Conservation (phyloP, 2,888 invertebrate genomes). For the Cybosia mesomella region DNA sequence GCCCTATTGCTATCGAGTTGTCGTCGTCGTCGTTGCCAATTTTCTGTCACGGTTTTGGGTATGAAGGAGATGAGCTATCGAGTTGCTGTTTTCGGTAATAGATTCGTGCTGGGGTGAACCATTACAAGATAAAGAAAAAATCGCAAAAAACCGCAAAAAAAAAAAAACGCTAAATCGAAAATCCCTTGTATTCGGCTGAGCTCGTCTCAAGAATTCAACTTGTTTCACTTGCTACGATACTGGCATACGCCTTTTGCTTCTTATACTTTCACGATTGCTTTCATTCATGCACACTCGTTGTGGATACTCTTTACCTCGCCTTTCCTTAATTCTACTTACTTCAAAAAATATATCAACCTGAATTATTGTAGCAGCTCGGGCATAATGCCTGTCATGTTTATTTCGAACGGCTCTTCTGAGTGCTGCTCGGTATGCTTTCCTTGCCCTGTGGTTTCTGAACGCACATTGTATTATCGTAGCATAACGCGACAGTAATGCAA, state of each 20-base stretch:
- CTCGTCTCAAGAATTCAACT: no score
- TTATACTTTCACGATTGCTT: not conserved
- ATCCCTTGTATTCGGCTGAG: no score
- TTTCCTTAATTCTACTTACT: not conserved
- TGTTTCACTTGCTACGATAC: not conserved
- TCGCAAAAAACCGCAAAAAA: no score
- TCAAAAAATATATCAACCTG: slow-evolving; percentile 67
- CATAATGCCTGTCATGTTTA: slow-evolving; percentile 73
- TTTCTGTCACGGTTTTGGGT: no score
- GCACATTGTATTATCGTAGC: slow-evolving; percentile 78
- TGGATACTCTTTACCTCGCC: not conserved
- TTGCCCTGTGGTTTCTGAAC: slow-evolving; percentile 69
- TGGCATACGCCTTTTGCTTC: not conserved
- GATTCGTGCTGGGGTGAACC: no score
- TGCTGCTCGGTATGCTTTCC: slow-evolving; percentile 67
- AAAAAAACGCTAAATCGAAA: no score
- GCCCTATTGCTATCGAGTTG: no score
- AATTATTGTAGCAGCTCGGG: slow-evolving; percentile 68
- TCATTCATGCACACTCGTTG: not conserved
- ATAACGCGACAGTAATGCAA: slow-evolving; percentile 73
- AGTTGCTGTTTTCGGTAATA: no score
- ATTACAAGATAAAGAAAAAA: no score
- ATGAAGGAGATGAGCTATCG: no score
- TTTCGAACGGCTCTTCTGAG: slow-evolving; percentile 70
- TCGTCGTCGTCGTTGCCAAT: no score